Conservation (phyloP, 2,797 vertebrate species). For the Coranthus polyacanthus region DNA sequence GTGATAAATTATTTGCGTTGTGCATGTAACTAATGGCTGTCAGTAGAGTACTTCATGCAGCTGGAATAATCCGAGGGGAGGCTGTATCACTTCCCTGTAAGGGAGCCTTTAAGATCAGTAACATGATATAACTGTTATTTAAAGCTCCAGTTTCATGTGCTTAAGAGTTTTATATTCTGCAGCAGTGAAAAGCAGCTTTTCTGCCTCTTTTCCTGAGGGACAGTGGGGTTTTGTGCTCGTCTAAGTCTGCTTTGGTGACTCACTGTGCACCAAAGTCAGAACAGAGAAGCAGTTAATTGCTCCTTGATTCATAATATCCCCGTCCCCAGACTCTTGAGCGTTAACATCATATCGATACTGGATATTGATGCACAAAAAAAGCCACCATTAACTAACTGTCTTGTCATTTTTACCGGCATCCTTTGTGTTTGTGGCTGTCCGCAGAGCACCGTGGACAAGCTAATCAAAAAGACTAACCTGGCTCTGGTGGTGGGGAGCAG, state of each 20-base stretch:
- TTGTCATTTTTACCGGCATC: conserved; percentile 4
- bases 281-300: conserved; percentile 32
- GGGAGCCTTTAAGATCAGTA: conserved; percentile 25
- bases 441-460: conserved; percentile 91
- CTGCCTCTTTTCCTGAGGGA: conserved; percentile 43
- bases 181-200: conserved; percentile 39
- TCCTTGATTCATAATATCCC: conserved; percentile 19
- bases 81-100: background rate
- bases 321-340: background rate
- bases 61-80: conserved; percentile 21
- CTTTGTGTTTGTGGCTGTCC: conserved; percentile 39
- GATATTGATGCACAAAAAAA: background rate
- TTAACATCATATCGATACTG: conserved; percentile 8
- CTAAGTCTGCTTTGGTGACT: conserved; percentile 50
- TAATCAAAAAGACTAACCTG: conserved; percentile 93
- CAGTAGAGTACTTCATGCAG: conserved; percentile 19
- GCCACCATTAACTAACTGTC: background rate
- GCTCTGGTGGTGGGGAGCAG: conserved; percentile 92
- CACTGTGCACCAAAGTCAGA: conserved; percentile 37
- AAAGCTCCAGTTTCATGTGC: conserved; percentile 4
- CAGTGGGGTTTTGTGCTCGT: conserved; percentile 18
- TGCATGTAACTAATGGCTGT: conserved; percentile 27
- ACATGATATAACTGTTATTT: conserved; percentile 29
- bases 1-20: conserved; percentile 51
- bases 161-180: conserved; percentile 39